These are phyloP conservation scores for Schizothorax lantsangensis DNA, from an alignment of 2,797 vertebrate species.

Conservation along the genomic window DNA sequence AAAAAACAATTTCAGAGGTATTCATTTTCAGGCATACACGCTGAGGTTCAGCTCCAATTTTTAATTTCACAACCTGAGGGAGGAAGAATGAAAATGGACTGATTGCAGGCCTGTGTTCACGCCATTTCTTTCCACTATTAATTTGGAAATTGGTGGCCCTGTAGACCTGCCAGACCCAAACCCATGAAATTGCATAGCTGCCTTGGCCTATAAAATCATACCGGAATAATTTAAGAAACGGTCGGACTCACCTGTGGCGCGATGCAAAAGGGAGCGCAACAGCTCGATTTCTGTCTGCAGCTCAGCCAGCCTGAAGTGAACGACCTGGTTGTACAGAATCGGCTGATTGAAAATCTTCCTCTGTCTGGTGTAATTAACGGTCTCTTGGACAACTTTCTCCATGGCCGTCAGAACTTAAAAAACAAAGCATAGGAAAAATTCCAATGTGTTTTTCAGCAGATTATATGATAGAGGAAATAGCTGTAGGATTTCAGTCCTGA, in stretches of 20 bases:
- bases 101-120: neutral
- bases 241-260: constrained; percentile 74
- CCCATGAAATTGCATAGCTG: constrained; percentile 26
- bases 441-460: neutral
- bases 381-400: constrained; percentile 83
- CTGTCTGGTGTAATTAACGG: constrained; percentile 83
- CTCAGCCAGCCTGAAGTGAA: constrained; percentile 88
- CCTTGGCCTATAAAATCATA: constrained; percentile 16
- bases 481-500: neutral
- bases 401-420: constrained; percentile 77
- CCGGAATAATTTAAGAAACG: neutral
- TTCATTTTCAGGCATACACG: neutral
- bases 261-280: constrained; percentile 84
- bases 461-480: constrained; percentile 7
- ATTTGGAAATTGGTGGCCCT: neutral
- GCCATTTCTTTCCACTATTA: constrained; percentile 6
- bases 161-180: neutral
- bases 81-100: neutral
- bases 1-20: neutral
- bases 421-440: constrained; percentile 21
- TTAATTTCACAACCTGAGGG: constrained; percentile 1
- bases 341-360: constrained; percentile 82
- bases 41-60: neutral
- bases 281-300: constrained; percentile 87
- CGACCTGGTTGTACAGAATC: constrained; percentile 82